Base-by-base conservation (phyloP, 2,113 vertebrate genomes). In the Callaeas wilsoni region DNA sequence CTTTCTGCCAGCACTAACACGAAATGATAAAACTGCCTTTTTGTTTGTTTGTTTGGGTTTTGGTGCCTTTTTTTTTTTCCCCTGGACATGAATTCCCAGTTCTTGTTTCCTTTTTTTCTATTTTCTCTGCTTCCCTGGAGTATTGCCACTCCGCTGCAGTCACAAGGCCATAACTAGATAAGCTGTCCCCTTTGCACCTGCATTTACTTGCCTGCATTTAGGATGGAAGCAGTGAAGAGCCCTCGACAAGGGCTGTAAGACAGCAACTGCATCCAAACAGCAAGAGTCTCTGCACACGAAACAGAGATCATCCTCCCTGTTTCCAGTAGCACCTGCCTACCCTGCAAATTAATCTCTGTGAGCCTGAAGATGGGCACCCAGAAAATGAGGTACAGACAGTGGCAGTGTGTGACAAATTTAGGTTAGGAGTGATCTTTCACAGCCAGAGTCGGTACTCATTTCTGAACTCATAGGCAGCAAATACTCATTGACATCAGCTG, bases 311-410 rank as follows among this genome's bases (percentile, higher is more conserved):
- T 60, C 44, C 87, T 81, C 52, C 42, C 47, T 4, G 2, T 17
- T 92, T 55, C 37, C 33, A 47, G 10, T 7, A 83, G 53, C 57
- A 73, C 53, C 71, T 65, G n/a, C 64, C 80, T 84, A 44, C 35
- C 68, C 74, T 80, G 73, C 35, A 92, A 78, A 87, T 92, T 77
- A 81, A 41, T 87, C 73, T 90, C 64, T 41, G 35, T 64, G 67
- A 67, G 47, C 39, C 68, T 78, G 73, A 60, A 92, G 86, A 92
- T 52, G 73, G 56, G 60, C 30, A 81, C 42, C 55, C 91, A 75
- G 93, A 87, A 93, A 84, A 92, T 63, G 69, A 93, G 71, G 47
- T 86, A 80, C 60, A 50, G 52, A 46, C 63, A 94, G 80, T 47
- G 64, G 21, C 47, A 63, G 64, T 17, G 59, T 77, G 76, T 84